Base-by-base conservation (phyloP, 2,797 vertebrate species). In the Yasuhikotakia modesta region DNA sequence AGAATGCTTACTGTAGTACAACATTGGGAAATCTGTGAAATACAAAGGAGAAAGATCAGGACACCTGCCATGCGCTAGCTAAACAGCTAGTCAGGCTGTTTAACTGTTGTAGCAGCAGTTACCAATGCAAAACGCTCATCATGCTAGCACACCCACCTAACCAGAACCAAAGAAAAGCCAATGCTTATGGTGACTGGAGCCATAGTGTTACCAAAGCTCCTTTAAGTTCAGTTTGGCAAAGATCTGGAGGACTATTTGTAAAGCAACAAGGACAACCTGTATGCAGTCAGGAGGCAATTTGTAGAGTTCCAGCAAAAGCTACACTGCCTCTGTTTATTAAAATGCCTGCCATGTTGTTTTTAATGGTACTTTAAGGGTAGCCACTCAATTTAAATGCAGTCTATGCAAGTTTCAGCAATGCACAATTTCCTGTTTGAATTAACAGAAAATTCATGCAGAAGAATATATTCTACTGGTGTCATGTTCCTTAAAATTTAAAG, bases 331-430 rank as follows among this genome's bases (percentile, higher is more conserved):
- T 2, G 21, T 12, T 52, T 52, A 16, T 7, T 45, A 21, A 65
- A 39, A 53, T 30, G 46, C 5, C 43, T 19, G 45, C 45, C 16
- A 8, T 50, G 13, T 19, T 21, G 43, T 14, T 24, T 67, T 22
- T 14, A 53, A 60, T 71, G 72, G 6, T 10, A 39, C 35, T 39
- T 39, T 39, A 65, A 82, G 22, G 27, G 85, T 85, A 85, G 87
- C 90, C 85, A 90, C 89, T 92, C 91, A 88, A 89, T 91, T 88
- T 89, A 88, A 91, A 90, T 87, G 82, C 89, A 90, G 86, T 87
- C 86, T 90, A 89, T 83, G 86, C 85, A 87, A 86, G 6, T 39
- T 39, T 39, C 1, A 39, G 35, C 35, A 39, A 10, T 10, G 35
- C 8, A 39, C 35, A 39, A 8, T 39, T 39, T 39, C 35, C 8